These are phyloP conservation scores for Chaenocephalus aceratus DNA, from an alignment of 2,113 vertebrate species.

Conservation along the genomic window DNA sequence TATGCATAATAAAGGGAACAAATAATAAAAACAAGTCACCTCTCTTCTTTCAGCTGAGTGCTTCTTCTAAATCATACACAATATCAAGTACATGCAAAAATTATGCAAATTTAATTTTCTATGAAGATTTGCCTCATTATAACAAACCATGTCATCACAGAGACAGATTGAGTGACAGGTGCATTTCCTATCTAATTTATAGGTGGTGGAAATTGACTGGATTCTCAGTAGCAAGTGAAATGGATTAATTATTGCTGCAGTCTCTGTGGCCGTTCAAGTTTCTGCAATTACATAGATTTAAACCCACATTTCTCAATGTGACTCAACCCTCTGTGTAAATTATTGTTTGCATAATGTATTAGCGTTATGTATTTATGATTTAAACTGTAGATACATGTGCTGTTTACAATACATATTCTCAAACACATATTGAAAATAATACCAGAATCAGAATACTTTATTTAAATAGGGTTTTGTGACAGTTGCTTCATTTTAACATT, in stretches of 20 bases:
- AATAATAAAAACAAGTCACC: not conserved
- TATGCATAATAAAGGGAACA: not conserved
- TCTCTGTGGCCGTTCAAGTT: not conserved
- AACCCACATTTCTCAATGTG: not conserved
- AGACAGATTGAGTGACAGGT: no score
- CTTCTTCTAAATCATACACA: not conserved
- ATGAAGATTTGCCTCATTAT: not conserved
- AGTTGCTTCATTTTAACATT: no score
- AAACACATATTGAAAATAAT: no score
- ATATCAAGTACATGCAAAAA: not conserved
- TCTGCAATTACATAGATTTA: slow-evolving; percentile 19
- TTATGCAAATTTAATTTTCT: not conserved
- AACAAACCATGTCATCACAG: slow-evolving; percentile 18
- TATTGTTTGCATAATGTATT: no score
- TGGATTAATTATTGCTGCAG: slow-evolving; percentile 16
- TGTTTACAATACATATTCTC: no score
- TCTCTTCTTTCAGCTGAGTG: not conserved
- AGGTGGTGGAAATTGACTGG: slow-evolving; percentile 35
- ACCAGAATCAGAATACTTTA: no score
- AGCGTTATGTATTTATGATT: no score
- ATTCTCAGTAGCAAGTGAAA: slow-evolving; percentile 21
- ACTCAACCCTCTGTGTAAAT: not conserved
- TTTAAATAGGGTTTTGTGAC: no score
- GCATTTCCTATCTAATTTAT: slow-evolving; percentile 8
- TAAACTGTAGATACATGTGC: no score